A percentile compares a stretch with the other conserved stretches of the same genome.
phyloP scores from a whole-genome alignment of 2,113 vertebrate genomes.

The Xiphias gladius region DNA sequence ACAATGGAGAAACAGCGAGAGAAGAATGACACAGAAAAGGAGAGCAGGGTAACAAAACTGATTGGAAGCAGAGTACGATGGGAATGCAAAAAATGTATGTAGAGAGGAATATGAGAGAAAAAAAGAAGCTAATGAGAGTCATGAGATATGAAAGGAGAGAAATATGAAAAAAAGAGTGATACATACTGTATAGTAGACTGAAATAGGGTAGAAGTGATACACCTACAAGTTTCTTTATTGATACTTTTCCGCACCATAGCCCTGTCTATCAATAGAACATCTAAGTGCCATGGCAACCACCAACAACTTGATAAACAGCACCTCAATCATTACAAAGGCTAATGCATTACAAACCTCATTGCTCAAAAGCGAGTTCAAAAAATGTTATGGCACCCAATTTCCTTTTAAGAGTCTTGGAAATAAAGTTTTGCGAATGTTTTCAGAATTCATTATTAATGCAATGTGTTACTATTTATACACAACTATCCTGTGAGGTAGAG shows the following conservation, averaged over 20 bases:
- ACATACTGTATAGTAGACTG: background rate
- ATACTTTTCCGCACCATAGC: background rate
- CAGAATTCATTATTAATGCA: slow-evolving; percentile 4
- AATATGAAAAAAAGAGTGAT: background rate
- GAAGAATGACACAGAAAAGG: slow-evolving; percentile 11
- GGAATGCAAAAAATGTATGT: slow-evolving; percentile 12
- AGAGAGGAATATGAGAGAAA: background rate
- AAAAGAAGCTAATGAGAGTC: slow-evolving; percentile 7
- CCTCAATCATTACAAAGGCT: background rate
- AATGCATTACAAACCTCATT: slow-evolving; percentile 15
- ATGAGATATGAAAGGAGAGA: slow-evolving; percentile 8
- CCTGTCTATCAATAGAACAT: slow-evolving; percentile 21
- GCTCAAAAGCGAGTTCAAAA: slow-evolving; percentile 19
- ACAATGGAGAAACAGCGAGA: slow-evolving; percentile 15
- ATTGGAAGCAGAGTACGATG: background rate
- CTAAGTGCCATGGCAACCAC: background rate
- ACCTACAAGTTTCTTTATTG: background rate
- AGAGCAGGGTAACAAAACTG: background rate
- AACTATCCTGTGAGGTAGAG: background rate
- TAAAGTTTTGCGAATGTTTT: slow-evolving; percentile 13
- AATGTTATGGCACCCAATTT: slow-evolving; percentile 8
- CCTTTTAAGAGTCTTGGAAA: slow-evolving; percentile 5
- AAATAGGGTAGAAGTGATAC: background rate
- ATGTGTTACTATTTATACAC: slow-evolving; percentile 28
- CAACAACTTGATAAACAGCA: slow-evolving; percentile 18